Evolutionary conservation across 1,140 invertebrate genomes (phyloP).

Genomic region (Drosophila trapezifrons): DNA sequence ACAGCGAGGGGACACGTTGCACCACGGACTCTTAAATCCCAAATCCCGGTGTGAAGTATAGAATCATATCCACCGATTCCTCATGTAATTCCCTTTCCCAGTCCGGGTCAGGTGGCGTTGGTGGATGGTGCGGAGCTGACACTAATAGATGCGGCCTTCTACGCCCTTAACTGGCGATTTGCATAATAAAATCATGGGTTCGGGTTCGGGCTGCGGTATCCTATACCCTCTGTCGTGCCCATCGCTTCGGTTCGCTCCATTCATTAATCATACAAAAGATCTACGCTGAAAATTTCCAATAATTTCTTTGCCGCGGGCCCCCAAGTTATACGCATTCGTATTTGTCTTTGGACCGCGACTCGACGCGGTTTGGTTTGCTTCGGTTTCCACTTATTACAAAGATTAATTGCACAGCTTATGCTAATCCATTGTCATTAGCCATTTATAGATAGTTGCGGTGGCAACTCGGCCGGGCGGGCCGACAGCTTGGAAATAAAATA

Average conservation of each 20-base stretch:
- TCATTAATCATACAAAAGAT: constrained; percentile 78
- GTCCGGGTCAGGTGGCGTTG: constrained; percentile 31
- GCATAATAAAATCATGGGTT: constrained; percentile 63
- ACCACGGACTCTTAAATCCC: neutral
- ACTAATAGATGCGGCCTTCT: constrained; percentile 74
- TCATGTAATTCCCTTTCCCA: constrained; percentile 7
- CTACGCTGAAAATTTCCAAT: constrained; percentile 72
- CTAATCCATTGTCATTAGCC: constrained; percentile 80
- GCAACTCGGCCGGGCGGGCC: constrained; percentile 56
- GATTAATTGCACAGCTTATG: constrained; percentile 79
- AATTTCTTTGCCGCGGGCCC: constrained; percentile 53
- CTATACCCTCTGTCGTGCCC: constrained; percentile 24
- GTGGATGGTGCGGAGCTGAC: constrained; percentile 48
- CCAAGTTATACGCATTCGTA: constrained; percentile 31
- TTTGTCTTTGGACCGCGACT: constrained; percentile 48
- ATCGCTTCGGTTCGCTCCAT: constrained; percentile 50
- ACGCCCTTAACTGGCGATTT: constrained; percentile 73
- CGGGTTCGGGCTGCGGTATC: neutral
- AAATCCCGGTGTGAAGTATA: constrained; percentile 41
- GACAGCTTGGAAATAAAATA: constrained; percentile 17
- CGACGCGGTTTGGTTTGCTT: constrained; percentile 36
- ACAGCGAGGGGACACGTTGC: constrained; percentile 40
- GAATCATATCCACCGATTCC: constrained; percentile 14
- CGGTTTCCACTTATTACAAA: constrained; percentile 78
- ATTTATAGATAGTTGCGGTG: constrained; percentile 73